Conservation (phyloP, 2,888 invertebrate genomes). For the Catocala nupta region DNA sequence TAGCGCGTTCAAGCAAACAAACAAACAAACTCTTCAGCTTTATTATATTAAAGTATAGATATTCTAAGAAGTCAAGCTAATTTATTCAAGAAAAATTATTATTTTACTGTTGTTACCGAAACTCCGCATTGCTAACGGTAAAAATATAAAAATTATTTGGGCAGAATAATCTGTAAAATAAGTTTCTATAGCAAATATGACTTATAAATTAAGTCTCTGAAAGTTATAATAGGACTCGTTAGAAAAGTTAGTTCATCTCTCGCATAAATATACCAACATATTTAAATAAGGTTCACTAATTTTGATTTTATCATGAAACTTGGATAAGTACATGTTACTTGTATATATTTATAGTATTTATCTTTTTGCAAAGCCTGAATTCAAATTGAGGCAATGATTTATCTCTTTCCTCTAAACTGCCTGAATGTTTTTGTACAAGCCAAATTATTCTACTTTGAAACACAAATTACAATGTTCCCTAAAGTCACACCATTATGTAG, state of each 20-base stretch:
- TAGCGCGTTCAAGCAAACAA: too few relatives aligned
- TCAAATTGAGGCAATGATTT: too few relatives aligned
- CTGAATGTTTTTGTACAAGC: too few relatives aligned
- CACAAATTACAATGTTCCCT: too few relatives aligned
- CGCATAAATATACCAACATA: background rate
- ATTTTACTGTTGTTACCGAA: background rate
- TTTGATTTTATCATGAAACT: background rate
- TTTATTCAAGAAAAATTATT: conserved; percentile 1
- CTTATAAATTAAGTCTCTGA: conserved; percentile 26
- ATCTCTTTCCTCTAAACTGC: too few relatives aligned
- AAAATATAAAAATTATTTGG: conserved; percentile 10
- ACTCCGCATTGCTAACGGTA: background rate
- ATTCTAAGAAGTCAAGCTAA: background rate
- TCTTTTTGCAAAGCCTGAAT: too few relatives aligned
- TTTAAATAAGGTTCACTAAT: conserved; percentile 3
- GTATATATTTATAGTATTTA: too few relatives aligned
- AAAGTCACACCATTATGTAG: too few relatives aligned
- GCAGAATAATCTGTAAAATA: conserved; percentile 18
- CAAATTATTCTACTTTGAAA: too few relatives aligned
- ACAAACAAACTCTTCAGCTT: too few relatives aligned
- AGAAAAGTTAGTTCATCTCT: conserved; percentile 25
- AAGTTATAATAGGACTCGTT: conserved; percentile 42
- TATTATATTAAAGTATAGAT: too few relatives aligned
- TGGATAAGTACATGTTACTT: background rate
- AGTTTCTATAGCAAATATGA: conserved; percentile 25